phyloP scores from a whole-genome alignment of 2,888 invertebrate species.

The Magallana nippona region DNA sequence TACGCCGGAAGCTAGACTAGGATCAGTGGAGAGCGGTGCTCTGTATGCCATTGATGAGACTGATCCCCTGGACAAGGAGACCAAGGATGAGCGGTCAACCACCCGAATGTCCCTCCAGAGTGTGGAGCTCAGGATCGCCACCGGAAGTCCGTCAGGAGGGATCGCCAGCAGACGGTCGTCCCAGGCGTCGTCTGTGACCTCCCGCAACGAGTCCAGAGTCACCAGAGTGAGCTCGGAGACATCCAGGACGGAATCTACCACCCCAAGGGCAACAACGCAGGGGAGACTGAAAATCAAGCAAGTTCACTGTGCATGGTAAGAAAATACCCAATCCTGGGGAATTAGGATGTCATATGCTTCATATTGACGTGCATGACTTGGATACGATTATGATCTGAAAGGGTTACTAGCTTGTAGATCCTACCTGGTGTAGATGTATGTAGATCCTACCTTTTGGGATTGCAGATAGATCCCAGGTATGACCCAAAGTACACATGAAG shows the following conservation, averaged over 20 bases:
- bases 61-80: background rate
- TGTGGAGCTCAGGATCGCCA: background rate
- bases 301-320: constrained; percentile 23
- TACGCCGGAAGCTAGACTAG: background rate
- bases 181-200: background rate
- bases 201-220: background rate
- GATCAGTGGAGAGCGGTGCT: background rate
- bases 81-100: background rate
- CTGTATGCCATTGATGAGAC: background rate
- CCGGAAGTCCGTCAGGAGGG: background rate
- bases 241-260: background rate
- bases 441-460: too few relatives aligned
- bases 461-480: too few relatives aligned
- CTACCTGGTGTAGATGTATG: too few relatives aligned
- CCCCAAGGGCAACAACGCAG: background rate
- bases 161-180: background rate
- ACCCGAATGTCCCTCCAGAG: background rate
- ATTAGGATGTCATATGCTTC: too few relatives aligned
- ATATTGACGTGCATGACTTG: too few relatives aligned
- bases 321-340: too few relatives aligned
- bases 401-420: too few relatives aligned
- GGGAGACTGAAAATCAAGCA: constrained; percentile 21
- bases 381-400: too few relatives aligned
- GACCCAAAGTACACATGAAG: too few relatives aligned
- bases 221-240: background rate